Percentiles rank a stretch among this genome's conserved stretches.
Evolutionary conservation across 1,140 invertebrate species (phyloP).

Genomic region (Sminthurinus signatus): DNA sequence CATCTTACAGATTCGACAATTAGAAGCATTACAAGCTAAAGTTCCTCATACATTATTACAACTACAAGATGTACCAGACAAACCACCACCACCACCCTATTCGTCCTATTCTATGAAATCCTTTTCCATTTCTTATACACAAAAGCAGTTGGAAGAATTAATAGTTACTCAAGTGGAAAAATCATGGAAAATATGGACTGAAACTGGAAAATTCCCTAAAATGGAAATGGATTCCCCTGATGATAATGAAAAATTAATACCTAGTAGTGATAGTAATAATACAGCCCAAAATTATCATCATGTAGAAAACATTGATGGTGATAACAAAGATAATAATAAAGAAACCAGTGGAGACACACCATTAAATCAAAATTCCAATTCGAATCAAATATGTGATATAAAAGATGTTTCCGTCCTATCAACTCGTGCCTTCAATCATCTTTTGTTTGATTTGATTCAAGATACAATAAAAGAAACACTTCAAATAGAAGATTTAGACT

Average conservation of each 20-base stretch:
- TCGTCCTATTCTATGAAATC: too few species aligned
- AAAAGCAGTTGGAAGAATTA: constrained; percentile 12
- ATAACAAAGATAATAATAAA: not conserved
- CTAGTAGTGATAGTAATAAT: not conserved
- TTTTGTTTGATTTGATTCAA: constrained; percentile 15
- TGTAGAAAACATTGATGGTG: too few species aligned
- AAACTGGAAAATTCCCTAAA: not conserved
- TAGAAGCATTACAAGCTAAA: constrained; percentile 26
- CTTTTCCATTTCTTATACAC: too few species aligned
- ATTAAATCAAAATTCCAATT: not conserved
- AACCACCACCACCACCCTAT: constrained; percentile 25
- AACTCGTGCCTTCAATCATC: constrained; percentile 11
- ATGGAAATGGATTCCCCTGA: not conserved
- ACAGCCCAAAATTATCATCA: not conserved
- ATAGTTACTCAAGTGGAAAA: not conserved
- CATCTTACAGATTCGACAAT: constrained; percentile 24
- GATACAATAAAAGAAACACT: constrained; percentile 20
- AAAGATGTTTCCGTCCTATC: not conserved
- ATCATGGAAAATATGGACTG: constrained; percentile 12
- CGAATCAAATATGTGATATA: too few species aligned
- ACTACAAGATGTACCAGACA: constrained; percentile 12
- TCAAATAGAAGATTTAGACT: not conserved
- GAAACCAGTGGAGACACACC: not conserved
- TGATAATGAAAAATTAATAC: not conserved
- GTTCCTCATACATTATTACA: not conserved